Evolutionary conservation across 2,113 vertebrate species (phyloP), one percentile per base, ranked within the genome.

Genomic region (Melanerpes formicivorus): DNA sequence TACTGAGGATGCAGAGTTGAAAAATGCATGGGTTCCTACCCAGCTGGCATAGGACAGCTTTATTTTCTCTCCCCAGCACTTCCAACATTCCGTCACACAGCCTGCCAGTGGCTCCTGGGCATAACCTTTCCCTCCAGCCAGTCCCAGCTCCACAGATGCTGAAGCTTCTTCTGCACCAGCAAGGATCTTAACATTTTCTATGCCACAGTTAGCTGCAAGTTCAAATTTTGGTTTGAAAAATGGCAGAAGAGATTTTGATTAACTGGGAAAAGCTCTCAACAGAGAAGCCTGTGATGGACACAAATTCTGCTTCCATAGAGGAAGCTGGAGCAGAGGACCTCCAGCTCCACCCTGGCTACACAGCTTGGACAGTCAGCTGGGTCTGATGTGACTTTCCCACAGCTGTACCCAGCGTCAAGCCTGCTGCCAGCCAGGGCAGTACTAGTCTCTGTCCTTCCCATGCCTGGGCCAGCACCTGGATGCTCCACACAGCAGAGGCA

Each of bases 381-480:
- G 52, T 19, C 37, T 1, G 2, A 29, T 1, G 2, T 5, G n/a
- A 46, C 52, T 12, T 21, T 8, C 10, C 37, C 21, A 32, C 54
- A 22, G 11, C 54, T 11, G 2, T 5, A 44, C 27, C 2, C 3
- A 3, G 27, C 3, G 18, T 6, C 14, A 29, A 14, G 7, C 37
- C 62, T 4, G 2, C 32, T 16, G 44, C 70, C 23, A 10, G 63
- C 63, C 18, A n/a, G 21, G 32, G n/a, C 40, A 4, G 4, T 8
- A 7, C 26, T 2, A 29, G 25, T 30, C 2, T 13, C 70, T 3
- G 2, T n/a, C 71, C 64, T 14, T 58, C 34, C 34, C 16, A 25
- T 4, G 26, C 18, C 26, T 1, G 2, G 1, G 21, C 5, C 0
- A 65, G 44, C 0, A 7, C 32, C 90, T 5, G 1, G 18, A 42